Base-by-base conservation (phyloP, 2,113 vertebrate genomes). In the Nothoprocta perdicaria region DNA sequence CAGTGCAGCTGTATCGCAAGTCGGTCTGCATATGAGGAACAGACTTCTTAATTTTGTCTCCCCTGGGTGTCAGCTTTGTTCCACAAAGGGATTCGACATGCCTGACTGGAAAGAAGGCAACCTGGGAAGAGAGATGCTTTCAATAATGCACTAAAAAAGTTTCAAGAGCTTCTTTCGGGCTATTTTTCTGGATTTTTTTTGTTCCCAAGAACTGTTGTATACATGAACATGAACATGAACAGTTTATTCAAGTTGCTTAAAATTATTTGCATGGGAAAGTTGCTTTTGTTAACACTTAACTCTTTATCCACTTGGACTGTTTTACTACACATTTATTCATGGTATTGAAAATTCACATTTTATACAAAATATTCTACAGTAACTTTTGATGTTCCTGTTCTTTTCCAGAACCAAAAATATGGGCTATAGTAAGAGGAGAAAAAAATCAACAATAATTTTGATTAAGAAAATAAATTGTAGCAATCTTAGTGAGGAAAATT, bases 61-160 rank as follows among this genome's bases (percentile, higher is more conserved):
- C 41, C 65, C 58, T 77, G 79, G 66, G 48, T 63, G 60, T 43
- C 58, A 7, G 14, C 24, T 83, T 71, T 35, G 17, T 53, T 83
- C 33, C 80, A 77, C 63, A 82, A 77, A 77, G 87, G 41, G 27
- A 43, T 29, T 69, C 60, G 67, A 79, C 65, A 38, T 84, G 52
- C 67, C n/a, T 46, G 67, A 58, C 43, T 84, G 78, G 53, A 84
- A 84, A 90, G 66, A 73, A 84, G 88, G 60, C 84, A 67, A 84
- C 66, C 78, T 50, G 66, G 74, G 78, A 84, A 79, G 80, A 53
- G 67, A 58, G 38, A 53, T 84, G 35, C 22, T 84, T 62, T 90
- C 43, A 58, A 35, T 52, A 81, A 24, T 79, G 79, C 58, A 41
- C 60, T 52, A 29, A 38, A 57, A 23, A 67, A 55, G 43, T 38